Evolutionary conservation across 2,797 vertebrate genomes (phyloP).

Genomic region (Enteromius trimaculatus): DNA sequence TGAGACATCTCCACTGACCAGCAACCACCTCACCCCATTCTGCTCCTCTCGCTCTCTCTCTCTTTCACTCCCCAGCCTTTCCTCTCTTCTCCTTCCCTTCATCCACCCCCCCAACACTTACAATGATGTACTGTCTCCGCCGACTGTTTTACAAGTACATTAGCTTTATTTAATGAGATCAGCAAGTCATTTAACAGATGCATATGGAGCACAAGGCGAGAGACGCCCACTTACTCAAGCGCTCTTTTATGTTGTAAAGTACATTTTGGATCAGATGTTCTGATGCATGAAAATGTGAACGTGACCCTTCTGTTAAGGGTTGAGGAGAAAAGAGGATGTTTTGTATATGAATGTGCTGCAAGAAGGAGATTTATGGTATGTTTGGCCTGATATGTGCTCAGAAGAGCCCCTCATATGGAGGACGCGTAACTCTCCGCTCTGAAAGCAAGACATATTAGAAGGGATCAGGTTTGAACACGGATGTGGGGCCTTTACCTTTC

Average conservation of each 20-base stretch:
- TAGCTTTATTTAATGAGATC: constrained; percentile 99
- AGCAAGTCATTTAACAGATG: constrained; percentile 93
- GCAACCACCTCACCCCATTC: constrained; percentile 89
- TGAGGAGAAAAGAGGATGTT: constrained; percentile 49
- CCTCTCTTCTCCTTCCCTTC: constrained; percentile 46
- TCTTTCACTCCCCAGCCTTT: constrained; percentile 30
- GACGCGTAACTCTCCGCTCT: constrained; percentile 39
- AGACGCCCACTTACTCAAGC: constrained; percentile 62
- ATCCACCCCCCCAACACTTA: constrained; percentile 83
- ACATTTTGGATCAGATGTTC: constrained; percentile 61
- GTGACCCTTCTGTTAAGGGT: constrained; percentile 51
- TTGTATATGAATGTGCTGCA: constrained; percentile 50
- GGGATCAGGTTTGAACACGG: background rate
- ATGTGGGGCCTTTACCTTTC: constrained; percentile 9
- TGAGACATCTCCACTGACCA: constrained; percentile 97
- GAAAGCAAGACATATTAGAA: constrained; percentile 39
- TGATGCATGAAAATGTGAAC: constrained; percentile 59
- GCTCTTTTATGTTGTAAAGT: constrained; percentile 56
- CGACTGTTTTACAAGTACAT: constrained; percentile 99
- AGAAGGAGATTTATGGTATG: constrained; percentile 53
- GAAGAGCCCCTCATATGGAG: constrained; percentile 36
- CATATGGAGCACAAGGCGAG: constrained; percentile 83
- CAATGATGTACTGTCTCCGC: constrained; percentile 95
- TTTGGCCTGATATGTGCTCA: constrained; percentile 53
- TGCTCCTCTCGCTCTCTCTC: constrained; percentile 50